Conservation (phyloP, 2,797 vertebrate genomes). For the Potorous gilbertii region DNA sequence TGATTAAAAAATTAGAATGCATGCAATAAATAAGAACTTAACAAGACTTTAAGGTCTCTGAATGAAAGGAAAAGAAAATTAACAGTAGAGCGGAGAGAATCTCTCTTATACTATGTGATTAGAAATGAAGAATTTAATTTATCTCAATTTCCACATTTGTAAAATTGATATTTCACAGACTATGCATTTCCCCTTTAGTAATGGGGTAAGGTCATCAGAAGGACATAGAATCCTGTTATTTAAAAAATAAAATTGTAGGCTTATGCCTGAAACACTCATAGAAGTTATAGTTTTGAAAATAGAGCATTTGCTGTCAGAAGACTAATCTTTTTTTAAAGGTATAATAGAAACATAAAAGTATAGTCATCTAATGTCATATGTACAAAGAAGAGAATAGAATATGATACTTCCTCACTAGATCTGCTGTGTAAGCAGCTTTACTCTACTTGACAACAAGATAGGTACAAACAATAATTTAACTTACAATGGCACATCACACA, state of each 20-base stretch:
- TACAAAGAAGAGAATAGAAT: background rate
- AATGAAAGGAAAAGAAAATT: background rate
- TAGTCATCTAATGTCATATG: background rate
- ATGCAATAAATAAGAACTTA: background rate
- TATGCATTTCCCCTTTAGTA: background rate
- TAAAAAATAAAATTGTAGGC: background rate
- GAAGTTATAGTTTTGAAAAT: background rate
- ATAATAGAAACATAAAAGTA: background rate
- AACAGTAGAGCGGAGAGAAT: background rate
- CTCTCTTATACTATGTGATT: background rate
- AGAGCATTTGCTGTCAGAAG: background rate
- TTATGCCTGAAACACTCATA: background rate
- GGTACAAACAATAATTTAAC: background rate
- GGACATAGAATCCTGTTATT: background rate
- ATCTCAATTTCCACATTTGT: background rate
- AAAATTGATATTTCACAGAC: background rate
- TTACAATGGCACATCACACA: background rate
- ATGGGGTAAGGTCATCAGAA: background rate
- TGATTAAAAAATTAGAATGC: background rate
- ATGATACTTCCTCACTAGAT: background rate
- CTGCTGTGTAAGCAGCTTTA: background rate
- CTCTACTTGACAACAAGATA: background rate
- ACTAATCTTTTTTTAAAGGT: background rate
- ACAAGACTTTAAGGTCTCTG: background rate
- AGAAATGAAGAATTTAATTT: background rate